Evolutionary conservation across 23 tunicate species (phyloP).

Genomic region (Oikopleura vanhoeffeni): DNA sequence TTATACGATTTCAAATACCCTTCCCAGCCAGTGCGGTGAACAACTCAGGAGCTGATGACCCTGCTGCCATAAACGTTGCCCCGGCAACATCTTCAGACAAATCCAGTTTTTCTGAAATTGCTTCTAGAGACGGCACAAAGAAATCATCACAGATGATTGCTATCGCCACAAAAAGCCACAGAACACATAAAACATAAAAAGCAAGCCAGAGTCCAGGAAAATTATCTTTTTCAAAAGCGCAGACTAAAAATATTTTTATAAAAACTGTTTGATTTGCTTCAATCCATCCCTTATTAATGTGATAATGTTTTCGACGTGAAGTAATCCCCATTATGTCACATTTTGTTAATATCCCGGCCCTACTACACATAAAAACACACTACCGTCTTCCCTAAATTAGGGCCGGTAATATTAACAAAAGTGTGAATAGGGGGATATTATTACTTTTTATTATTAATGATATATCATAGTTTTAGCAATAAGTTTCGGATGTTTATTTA

Average conservation of each 20-base stretch:
- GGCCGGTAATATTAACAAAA: no score
- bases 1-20: background rate
- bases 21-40: constrained; percentile 62
- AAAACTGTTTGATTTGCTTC: no score
- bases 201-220: constrained; percentile 5
- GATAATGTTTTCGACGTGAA: no score
- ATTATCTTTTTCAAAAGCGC: background rate
- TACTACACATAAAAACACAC: background rate
- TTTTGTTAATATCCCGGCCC: background rate
- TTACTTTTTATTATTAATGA: no score
- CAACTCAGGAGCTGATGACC: constrained; percentile 83
- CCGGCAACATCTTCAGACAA: constrained; percentile 90
- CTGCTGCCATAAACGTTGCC: constrained; percentile 95
- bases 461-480: no score
- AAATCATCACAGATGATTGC: constrained; percentile 83
- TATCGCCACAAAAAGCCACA: constrained; percentile 14
- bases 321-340: background rate
- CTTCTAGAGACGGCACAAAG: constrained; percentile 81
- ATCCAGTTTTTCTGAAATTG: constrained; percentile 52
- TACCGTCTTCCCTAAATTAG: no score
- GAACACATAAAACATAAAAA: background rate
- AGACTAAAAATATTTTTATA: background rate
- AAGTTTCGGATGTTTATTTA: no score
- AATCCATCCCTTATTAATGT: no score
- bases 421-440: no score